phyloP scores from a whole-genome alignment of 1,140 invertebrate genomes.

The Lasioglossum baleicum region DNA sequence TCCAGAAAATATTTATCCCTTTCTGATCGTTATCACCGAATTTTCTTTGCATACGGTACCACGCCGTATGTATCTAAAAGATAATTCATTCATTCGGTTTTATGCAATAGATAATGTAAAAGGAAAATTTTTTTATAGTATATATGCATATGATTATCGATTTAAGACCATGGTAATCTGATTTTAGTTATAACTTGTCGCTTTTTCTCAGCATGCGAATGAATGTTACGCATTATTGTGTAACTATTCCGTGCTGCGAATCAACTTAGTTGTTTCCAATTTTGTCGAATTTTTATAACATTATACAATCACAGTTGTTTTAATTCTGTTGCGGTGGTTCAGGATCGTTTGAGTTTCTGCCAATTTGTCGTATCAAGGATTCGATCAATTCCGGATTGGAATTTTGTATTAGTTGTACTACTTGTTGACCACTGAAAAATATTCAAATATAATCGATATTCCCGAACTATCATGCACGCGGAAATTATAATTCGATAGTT shows the following conservation, averaged over 20 bases:
- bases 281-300: constrained; percentile 25
- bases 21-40: constrained; percentile 6
- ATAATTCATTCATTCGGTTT: not conserved
- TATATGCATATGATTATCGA: constrained; percentile 18
- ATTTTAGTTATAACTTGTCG: constrained; percentile 29
- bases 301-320: constrained; percentile 41
- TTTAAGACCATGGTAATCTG: constrained; percentile 15
- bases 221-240: constrained; percentile 18
- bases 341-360: constrained; percentile 71
- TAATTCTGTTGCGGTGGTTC: constrained; percentile 74
- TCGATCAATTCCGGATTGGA: constrained; percentile 86
- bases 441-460: constrained; percentile 8
- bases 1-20: constrained; percentile 12
- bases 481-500: constrained; percentile 40
- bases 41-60: constrained; percentile 4
- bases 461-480: not conserved
- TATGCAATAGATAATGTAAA: constrained; percentile 32
- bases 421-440: constrained; percentile 83
- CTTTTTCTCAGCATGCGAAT: constrained; percentile 10
- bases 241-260: no score
- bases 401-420: constrained; percentile 85
- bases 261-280: constrained; percentile 30
- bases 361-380: constrained; percentile 82
- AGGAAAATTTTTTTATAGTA: constrained; percentile 32
- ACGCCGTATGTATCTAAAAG: not conserved